phyloP scores from a whole-genome alignment of 2,113 vertebrate genomes.

The Pygoscelis antarcticus region DNA sequence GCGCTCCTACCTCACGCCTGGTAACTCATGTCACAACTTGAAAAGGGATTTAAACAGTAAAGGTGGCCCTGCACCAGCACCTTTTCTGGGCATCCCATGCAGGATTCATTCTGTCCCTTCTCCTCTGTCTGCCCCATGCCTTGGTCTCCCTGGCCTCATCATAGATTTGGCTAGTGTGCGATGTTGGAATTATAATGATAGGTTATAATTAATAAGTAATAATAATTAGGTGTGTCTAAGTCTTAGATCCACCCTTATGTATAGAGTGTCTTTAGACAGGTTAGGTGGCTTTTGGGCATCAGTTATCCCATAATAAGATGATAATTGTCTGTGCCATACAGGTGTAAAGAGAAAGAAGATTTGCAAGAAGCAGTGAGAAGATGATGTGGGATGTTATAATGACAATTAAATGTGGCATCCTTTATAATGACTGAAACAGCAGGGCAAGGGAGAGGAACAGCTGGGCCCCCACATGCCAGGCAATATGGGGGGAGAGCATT shows the following conservation, averaged over 20 bases:
- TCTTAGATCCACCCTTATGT: not conserved
- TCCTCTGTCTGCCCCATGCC: not conserved
- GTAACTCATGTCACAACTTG: not conserved
- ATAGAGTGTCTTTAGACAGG: not conserved
- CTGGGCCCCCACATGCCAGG: rapidly evolving
- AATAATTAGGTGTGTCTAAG: slow-evolving; percentile 13
- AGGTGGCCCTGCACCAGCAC: not conserved
- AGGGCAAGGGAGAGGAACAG: not conserved
- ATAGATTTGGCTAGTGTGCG: not conserved
- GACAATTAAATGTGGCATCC: not conserved
- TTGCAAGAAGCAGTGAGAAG: not conserved
- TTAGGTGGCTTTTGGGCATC: not conserved
- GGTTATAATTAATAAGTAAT: not conserved
- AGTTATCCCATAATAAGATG: not conserved
- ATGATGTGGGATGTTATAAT: not conserved
- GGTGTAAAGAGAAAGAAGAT: not conserved
- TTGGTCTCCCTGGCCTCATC: not conserved
- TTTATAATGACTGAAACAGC: not conserved
- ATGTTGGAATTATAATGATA: not conserved
- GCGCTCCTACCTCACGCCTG: rapidly evolving
- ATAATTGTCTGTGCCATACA: not conserved
- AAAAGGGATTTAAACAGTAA: not conserved
- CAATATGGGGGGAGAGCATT: rapidly evolving
- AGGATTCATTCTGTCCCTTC: not conserved
- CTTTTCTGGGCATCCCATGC: not conserved